Percentiles rank a stretch among this genome's conserved stretches.
Evolutionary conservation across 2,888 invertebrate genomes (phyloP).

Genomic region (Hyposoter dolosus): DNA sequence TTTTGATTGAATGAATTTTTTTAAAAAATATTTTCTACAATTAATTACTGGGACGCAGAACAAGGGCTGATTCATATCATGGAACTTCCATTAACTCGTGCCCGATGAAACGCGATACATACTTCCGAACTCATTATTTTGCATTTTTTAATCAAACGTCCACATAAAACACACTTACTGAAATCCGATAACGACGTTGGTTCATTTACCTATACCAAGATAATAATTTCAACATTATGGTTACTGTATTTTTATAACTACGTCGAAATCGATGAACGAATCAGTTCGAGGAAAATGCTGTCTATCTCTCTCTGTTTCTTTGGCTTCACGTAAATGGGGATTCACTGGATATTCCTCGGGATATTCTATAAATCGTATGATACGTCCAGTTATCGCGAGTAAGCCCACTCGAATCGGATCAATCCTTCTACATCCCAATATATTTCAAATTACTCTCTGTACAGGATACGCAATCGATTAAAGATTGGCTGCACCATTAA

Average conservation of each 20-base stretch:
- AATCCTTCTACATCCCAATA: neutral
- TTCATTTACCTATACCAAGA: conserved; percentile 22
- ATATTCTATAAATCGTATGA: neutral
- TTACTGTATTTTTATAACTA: neutral
- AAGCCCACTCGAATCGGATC: neutral
- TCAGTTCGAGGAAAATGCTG: neutral
- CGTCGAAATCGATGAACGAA: conserved; percentile 23
- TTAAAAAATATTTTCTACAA: neutral
- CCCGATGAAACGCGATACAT: conserved; percentile 10
- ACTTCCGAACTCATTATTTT: conserved; percentile 7
- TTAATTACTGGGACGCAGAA: neutral
- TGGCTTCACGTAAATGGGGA: neutral
- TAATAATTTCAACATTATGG: conserved; percentile 2
- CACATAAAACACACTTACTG: neutral
- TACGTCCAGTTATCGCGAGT: conserved; percentile 16
- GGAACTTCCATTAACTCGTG: neutral
- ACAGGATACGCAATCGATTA: conserved; percentile 6
- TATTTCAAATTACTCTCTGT: conserved; percentile 2
- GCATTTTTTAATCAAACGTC: neutral
- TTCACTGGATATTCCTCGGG: neutral
- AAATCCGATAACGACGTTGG: conserved; percentile 23
- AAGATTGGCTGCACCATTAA: conserved; percentile 16
- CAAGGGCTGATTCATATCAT: conserved; percentile 3
- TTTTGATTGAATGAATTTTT: neutral
- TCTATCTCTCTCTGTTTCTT: neutral